Evolutionary conservation across 1,140 invertebrate genomes (phyloP).

Genomic region (Pseudomyrmex concolor): DNA sequence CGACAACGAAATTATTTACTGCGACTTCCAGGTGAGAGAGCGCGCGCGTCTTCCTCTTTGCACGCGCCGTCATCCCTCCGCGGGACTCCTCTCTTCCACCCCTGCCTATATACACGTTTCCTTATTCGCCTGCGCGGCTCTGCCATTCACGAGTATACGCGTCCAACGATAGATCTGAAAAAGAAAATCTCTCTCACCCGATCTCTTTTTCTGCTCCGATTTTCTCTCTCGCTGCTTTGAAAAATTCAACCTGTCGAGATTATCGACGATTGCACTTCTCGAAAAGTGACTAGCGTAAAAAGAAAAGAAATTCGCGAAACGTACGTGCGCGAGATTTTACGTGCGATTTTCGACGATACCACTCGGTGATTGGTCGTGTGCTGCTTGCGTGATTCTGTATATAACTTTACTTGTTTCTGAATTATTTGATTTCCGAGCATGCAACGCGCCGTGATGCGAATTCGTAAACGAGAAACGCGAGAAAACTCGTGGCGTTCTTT

Average conservation of each 20-base stretch:
- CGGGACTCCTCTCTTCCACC: not conserved
- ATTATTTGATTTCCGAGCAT: not conserved
- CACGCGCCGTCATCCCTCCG: not conserved
- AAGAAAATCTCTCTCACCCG: not conserved
- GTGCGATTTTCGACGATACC: constrained; percentile 21
- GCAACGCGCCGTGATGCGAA: not conserved
- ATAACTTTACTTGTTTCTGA: no score
- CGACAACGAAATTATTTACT: constrained; percentile 97
- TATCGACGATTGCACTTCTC: not conserved
- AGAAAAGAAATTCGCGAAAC: constrained; percentile 36
- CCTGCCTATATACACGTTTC: not conserved
- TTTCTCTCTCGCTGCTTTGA: no score
- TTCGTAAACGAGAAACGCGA: not conserved
- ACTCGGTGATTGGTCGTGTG: not conserved
- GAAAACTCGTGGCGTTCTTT: not conserved
- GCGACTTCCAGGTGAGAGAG: constrained; percentile 94
- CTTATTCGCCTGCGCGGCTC: not conserved
- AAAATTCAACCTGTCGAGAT: no score
- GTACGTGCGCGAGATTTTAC: constrained; percentile 4
- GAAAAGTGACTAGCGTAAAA: not conserved
- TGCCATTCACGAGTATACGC: constrained; percentile 19
- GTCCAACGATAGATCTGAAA: not conserved
- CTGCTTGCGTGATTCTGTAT: not conserved
- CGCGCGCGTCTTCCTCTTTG: not conserved
- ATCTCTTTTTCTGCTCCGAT: not conserved